These are phyloP conservation scores for Augiades crinisus DNA, from an alignment of 2,888 invertebrate genomes.

Conservation along the genomic window DNA sequence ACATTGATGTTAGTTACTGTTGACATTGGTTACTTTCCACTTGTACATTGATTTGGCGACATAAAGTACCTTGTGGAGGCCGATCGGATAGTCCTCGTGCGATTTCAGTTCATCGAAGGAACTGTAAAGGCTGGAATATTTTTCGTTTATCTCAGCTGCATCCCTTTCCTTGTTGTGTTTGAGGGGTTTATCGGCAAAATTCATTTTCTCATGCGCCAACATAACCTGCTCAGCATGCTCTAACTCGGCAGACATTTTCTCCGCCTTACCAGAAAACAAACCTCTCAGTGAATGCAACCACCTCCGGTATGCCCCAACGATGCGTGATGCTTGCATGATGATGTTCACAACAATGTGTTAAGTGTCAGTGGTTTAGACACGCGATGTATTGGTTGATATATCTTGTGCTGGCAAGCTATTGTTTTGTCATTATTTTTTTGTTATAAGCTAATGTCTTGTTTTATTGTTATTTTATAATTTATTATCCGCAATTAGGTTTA, in stretches of 20 bases:
- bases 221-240: slow-evolving; percentile 78
- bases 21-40: slow-evolving; percentile 27
- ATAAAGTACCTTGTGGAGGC: slow-evolving; percentile 66
- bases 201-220: slow-evolving; percentile 74
- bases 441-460: no score
- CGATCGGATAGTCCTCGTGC: slow-evolving; percentile 62
- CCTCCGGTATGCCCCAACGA: slow-evolving; percentile 40
- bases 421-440: no score
- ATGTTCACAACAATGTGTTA: slow-evolving; percentile 57
- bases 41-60: slow-evolving; percentile 32
- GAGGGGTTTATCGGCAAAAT: slow-evolving; percentile 60
- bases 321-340: slow-evolving; percentile 53
- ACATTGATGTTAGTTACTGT: slow-evolving; percentile 30
- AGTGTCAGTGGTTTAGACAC: slow-evolving; percentile 49
- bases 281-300: slow-evolving; percentile 59
- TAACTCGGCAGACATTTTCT: slow-evolving; percentile 76
- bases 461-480: no score
- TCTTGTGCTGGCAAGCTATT: background rate
- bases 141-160: slow-evolving; percentile 44
- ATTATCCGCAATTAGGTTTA: no score
- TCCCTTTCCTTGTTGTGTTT: slow-evolving; percentile 54
- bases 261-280: slow-evolving; percentile 79
- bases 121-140: slow-evolving; percentile 70
- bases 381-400: background rate
- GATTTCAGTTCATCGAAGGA: slow-evolving; percentile 71